Evolutionary conservation across 92 coral and sea anemone species (phyloP).

Genomic region (Blastomussa wellsi): DNA sequence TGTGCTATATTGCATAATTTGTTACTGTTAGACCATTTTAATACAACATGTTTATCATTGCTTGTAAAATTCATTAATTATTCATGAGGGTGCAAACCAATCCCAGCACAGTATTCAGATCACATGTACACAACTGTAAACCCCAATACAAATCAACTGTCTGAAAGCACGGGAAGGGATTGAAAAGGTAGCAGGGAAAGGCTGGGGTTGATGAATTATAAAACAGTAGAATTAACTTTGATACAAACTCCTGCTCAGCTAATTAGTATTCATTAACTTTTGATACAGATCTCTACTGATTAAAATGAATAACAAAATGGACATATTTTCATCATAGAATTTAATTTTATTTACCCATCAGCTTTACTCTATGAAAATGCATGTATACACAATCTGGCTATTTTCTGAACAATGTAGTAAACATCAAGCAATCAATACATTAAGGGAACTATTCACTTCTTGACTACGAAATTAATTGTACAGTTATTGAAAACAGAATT

Average conservation of each 20-base stretch:
- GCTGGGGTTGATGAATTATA: slow-evolving; percentile 16
- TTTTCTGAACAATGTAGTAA: slow-evolving; percentile 38
- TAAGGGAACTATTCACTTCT: slow-evolving; percentile 41
- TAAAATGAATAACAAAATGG: neutral
- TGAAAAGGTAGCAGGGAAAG: slow-evolving; percentile 9
- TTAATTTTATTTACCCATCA: neutral
- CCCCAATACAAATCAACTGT: neutral
- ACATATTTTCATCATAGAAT: neutral
- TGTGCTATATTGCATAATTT: no score
- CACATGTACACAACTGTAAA: neutral
- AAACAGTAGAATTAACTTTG: neutral
- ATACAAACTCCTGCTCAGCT: no score
- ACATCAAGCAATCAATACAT: slow-evolving; percentile 43
- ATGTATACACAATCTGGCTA: slow-evolving; percentile 45
- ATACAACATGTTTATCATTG: no score
- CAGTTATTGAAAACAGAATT: no score
- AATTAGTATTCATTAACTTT: neutral
- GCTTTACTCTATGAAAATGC: slow-evolving; percentile 25
- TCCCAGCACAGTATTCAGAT: neutral
- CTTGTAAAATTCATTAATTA: slow-evolving; percentile 16
- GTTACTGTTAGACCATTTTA: no score
- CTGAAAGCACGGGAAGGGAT: neutral
- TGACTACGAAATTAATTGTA: no score
- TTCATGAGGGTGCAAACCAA: slow-evolving; percentile 22
- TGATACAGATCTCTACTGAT: neutral